These are phyloP conservation scores for Apodemus speciosus DNA, from an alignment of 2,113 vertebrate genomes.

Conservation along the genomic window DNA sequence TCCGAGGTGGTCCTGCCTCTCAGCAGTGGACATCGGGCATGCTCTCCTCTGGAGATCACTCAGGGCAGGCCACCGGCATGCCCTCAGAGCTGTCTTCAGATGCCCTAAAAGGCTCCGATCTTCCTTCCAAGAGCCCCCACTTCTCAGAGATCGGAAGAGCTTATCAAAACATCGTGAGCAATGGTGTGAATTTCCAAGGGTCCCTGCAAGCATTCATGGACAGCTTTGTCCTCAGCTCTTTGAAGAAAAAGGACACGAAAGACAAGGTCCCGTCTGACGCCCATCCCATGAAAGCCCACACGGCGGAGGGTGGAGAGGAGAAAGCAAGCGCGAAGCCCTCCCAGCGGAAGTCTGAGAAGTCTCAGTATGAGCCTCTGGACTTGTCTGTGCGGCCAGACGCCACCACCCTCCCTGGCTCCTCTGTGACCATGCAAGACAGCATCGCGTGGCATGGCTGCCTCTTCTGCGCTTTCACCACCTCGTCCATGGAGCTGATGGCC, in stretches of 20 bases:
- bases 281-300: constrained; percentile 88
- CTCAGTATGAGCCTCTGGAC: constrained; percentile 96
- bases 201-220: constrained; percentile 99
- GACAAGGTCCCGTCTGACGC: constrained; percentile 89
- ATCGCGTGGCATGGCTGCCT: constrained; percentile 97
- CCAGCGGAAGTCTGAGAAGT: constrained; percentile 91
- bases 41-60: constrained; percentile 89
- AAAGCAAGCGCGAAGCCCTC: constrained; percentile 87
- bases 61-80: constrained; percentile 87
- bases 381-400: constrained; percentile 95
- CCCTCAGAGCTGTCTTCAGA: constrained; percentile 88
- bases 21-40: constrained; percentile 94
- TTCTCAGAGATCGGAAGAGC: constrained; percentile 95
- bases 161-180: constrained; percentile 95
- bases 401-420: constrained; percentile 92
- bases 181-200: constrained; percentile 96
- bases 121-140: constrained; percentile 89
- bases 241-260: constrained; percentile 93
- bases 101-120: constrained; percentile 89
- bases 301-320: constrained; percentile 88
- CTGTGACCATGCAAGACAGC: constrained; percentile 95
- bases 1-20: constrained; percentile 91
- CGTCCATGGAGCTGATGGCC: constrained; percentile 97
- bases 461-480: constrained; percentile 97
- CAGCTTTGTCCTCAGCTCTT: constrained; percentile 94